Percentiles rank a stretch among this genome's conserved stretches.
Evolutionary conservation across 2,797 vertebrate species (phyloP).

Genomic region (Sebastes itinus): DNA sequence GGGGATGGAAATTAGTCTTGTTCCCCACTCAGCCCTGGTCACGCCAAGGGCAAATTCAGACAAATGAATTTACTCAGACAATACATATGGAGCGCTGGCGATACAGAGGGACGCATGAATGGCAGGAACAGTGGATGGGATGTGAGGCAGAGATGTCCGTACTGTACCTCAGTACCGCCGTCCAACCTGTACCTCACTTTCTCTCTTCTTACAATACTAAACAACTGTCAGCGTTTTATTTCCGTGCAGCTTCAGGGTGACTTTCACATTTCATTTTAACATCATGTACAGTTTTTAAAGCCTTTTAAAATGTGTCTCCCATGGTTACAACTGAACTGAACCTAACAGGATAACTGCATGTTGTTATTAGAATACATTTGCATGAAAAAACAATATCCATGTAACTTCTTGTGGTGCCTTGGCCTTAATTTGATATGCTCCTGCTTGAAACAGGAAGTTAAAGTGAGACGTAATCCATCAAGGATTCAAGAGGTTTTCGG

Average conservation of each 20-base stretch:
- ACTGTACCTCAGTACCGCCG: not conserved
- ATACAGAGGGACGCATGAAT: slow-evolving; percentile 24
- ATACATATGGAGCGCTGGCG: slow-evolving; percentile 47
- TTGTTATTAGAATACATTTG: not conserved
- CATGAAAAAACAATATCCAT: not conserved
- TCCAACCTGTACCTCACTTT: not conserved
- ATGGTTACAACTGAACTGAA: not conserved
- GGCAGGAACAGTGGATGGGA: not conserved
- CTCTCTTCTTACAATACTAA: slow-evolving; percentile 16
- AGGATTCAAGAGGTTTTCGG: not conserved
- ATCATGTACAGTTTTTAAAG: not conserved
- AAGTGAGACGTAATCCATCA: not conserved
- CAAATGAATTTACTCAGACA: slow-evolving; percentile 71
- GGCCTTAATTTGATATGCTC: not conserved
- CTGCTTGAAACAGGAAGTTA: not conserved
- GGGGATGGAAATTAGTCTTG: slow-evolving; percentile 74
- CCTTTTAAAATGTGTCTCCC: not conserved
- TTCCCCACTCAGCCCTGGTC: slow-evolving; percentile 64
- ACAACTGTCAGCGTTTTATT: slow-evolving; percentile 55
- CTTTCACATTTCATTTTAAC: slow-evolving; percentile 43
- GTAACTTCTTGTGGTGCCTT: not conserved
- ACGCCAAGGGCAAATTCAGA: slow-evolving; percentile 67
- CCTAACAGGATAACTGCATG: not conserved
- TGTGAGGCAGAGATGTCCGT: not conserved
- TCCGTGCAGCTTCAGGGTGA: slow-evolving; percentile 52